Conservation (phyloP, 2,888 invertebrate genomes). For the Polietes domitor region DNA sequence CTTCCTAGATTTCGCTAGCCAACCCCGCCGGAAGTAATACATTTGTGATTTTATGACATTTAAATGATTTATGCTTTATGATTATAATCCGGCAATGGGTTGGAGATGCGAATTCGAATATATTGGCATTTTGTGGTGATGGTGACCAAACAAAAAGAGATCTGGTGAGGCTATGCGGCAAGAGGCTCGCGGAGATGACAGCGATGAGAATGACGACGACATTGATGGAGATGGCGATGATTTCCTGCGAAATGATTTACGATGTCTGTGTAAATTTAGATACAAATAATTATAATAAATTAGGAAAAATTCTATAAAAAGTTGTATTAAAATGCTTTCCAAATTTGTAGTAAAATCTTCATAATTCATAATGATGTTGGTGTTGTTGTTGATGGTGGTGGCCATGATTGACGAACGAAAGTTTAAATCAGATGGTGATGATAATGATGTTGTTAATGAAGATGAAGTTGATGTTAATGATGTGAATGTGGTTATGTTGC, state of each 20-base stretch:
- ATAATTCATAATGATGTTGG: constrained; percentile 47
- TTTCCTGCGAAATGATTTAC: constrained; percentile 81
- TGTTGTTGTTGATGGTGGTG: constrained; percentile 37
- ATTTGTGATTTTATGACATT: not conserved
- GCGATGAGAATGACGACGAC: constrained; percentile 35
- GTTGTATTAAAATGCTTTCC: constrained; percentile 68
- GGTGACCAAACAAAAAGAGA: constrained; percentile 11
- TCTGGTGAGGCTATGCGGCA: constrained; percentile 13
- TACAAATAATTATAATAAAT: constrained; percentile 77
- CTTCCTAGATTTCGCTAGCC: not conserved
- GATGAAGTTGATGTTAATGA: constrained; percentile 43
- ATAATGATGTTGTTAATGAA: constrained; percentile 45
- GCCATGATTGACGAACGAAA: constrained; percentile 41
- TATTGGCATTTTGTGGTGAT: constrained; percentile 1
- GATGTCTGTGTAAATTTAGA: constrained; percentile 80
- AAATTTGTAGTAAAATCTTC: constrained; percentile 64
- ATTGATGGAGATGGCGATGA: constrained; percentile 49
- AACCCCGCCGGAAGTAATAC: not conserved
- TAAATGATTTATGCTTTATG: not conserved
- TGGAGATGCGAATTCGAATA: not conserved
- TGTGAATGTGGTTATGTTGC: constrained; percentile 19
- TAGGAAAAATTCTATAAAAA: constrained; percentile 74
- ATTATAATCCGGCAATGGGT: not conserved
- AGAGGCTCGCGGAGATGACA: constrained; percentile 28
- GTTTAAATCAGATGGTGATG: no score